A percentile compares a stretch with the other conserved stretches of the same genome.
These are phyloP conservation scores for Mustela lutreola DNA, from an alignment of 2,113 vertebrate species.

Conservation along the genomic window DNA sequence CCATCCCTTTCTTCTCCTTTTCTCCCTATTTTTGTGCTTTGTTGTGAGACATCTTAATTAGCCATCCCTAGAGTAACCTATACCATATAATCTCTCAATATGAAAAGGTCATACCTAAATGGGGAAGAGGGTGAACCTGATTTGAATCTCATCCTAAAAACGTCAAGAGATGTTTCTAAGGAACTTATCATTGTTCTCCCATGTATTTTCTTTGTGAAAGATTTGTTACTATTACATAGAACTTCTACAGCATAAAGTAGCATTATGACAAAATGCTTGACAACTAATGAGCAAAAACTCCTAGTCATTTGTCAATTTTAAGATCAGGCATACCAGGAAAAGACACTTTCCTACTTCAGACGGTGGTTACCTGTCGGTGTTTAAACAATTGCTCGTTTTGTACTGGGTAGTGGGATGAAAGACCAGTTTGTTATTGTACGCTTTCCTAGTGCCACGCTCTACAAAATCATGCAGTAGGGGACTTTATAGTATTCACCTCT, in stretches of 20 bases:
- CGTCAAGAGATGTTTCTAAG: constrained; percentile 59
- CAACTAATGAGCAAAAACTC: constrained; percentile 13
- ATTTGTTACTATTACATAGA: constrained; percentile 47
- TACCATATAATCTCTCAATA: constrained; percentile 22
- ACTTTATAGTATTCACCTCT: neutral
- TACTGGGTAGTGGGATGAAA: neutral
- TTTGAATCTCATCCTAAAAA: constrained; percentile 62
- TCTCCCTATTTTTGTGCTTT: neutral
- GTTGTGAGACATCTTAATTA: constrained; percentile 60
- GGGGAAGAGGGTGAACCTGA: neutral
- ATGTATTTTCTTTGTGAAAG: constrained; percentile 55
- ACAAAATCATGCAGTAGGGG: neutral
- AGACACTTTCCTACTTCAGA: neutral
- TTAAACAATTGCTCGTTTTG: constrained; percentile 37
- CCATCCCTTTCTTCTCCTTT: neutral
- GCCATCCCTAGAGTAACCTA: neutral
- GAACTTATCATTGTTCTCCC: constrained; percentile 54
- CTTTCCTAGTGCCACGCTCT: neutral
- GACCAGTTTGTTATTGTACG: neutral
- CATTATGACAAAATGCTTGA: constrained; percentile 24
- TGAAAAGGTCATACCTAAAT: constrained; percentile 62
- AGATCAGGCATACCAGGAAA: neutral
- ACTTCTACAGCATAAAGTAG: constrained; percentile 6
- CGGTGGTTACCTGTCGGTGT: neutral
- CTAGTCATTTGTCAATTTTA: constrained; percentile 36